Conservation (phyloP, 1,140 invertebrate genomes). For the Melanaphis sacchari region DNA sequence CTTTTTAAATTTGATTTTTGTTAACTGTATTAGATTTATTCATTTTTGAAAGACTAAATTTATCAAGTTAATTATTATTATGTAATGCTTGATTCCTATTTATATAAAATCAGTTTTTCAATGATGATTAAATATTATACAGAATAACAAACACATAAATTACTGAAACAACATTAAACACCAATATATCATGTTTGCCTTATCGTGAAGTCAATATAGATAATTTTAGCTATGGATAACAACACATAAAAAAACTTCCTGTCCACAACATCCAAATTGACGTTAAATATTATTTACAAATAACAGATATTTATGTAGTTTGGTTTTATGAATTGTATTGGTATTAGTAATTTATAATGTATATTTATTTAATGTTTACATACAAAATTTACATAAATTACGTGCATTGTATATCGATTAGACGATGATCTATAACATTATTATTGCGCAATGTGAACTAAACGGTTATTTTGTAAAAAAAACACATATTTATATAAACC, state of each 20-base stretch:
- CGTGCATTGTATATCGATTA: background rate
- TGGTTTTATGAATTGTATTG: background rate
- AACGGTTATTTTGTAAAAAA: background rate
- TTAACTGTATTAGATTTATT: background rate
- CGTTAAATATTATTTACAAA: background rate
- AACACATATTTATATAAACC: background rate
- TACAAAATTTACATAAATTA: background rate
- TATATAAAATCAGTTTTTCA: background rate
- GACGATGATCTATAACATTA: background rate
- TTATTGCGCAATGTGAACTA: background rate
- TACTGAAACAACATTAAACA: background rate
- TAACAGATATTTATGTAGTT: background rate
- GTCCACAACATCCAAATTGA: background rate
- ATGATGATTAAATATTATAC: background rate
- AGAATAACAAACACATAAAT: background rate
- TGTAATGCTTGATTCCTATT: background rate
- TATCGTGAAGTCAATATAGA: slow-evolving; percentile 15
- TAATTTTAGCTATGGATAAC: background rate
- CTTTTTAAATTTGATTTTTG: background rate
- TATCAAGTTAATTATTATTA: background rate
- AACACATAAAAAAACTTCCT: background rate
- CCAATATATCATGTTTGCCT: background rate
- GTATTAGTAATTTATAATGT: background rate
- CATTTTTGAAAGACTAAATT: background rate
- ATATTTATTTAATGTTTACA: background rate